Conservation (phyloP, 2,797 vertebrate species). For the Sebastes matsubarae region DNA sequence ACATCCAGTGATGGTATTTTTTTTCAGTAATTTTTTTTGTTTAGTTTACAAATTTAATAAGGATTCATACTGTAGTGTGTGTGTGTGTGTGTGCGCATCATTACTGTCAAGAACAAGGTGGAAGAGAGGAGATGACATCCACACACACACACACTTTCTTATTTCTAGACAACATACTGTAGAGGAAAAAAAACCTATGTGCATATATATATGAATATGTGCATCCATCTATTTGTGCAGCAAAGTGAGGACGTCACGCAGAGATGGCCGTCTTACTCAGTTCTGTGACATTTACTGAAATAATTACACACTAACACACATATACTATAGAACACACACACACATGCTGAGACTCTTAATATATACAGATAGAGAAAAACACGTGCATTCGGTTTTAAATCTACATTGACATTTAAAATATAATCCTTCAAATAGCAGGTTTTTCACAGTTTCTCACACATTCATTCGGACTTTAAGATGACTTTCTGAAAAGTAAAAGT, state of each 20-base stretch:
- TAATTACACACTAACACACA: slow-evolving; percentile 11
- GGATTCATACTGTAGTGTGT: not conserved
- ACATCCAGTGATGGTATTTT: not conserved
- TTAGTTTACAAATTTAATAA: not conserved
- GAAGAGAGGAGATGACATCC: not conserved
- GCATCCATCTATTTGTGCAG: not conserved
- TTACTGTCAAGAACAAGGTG: not conserved
- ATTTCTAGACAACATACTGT: not conserved
- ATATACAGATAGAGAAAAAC: not conserved
- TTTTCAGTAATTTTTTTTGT: not conserved
- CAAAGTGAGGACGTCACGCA: not conserved
- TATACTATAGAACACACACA: not conserved
- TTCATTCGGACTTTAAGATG: not conserved
- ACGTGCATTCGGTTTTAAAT: slow-evolving; percentile 10
- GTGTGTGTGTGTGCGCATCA: not conserved
- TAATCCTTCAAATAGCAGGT: not conserved
- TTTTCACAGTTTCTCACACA: not conserved
- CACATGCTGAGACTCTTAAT: not conserved
- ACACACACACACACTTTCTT: not conserved
- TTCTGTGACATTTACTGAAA: slow-evolving; percentile 29
- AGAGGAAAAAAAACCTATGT: not conserved
- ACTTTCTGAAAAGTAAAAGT: not conserved
- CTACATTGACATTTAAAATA: slow-evolving; percentile 29
- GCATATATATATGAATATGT: not conserved
- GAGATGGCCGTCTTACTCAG: not conserved